These are phyloP conservation scores for Leptinotarsa tumamoca DNA, from an alignment of 2,888 invertebrate genomes.

Conservation along the genomic window DNA sequence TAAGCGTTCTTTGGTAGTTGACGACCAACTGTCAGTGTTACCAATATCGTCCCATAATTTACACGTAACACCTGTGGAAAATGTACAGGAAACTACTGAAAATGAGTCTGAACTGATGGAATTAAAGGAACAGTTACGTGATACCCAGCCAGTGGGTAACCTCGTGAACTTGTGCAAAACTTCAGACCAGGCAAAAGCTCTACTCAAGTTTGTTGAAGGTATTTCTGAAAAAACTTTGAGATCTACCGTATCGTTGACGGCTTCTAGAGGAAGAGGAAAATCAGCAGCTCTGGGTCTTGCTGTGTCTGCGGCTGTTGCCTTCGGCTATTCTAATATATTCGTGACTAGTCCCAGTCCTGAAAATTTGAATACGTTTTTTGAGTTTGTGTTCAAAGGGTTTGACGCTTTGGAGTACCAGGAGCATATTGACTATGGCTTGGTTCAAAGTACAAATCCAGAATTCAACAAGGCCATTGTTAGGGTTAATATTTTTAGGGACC, in stretches of 20 bases:
- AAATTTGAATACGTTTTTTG: conserved; percentile 96
- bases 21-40: conserved; percentile 91
- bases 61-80: conserved; percentile 80
- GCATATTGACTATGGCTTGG: conserved; percentile 93
- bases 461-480: conserved; percentile 96
- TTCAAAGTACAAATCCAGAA: conserved; percentile 95
- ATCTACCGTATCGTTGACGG: conserved; percentile 94
- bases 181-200: conserved; percentile 91
- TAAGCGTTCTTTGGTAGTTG: conserved; percentile 90
- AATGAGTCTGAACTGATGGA: conserved; percentile 76
- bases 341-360: conserved; percentile 98
- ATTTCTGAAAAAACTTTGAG: conserved; percentile 91
- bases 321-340: conserved; percentile 90
- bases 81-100: conserved; percentile 66
- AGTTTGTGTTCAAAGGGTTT: conserved; percentile 95
- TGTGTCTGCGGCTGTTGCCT: conserved; percentile 86
- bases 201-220: conserved; percentile 93
- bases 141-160: conserved; percentile 92
- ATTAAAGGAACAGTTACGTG: conserved; percentile 85
- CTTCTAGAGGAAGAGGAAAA: conserved; percentile 97
- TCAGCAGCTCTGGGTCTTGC: conserved; percentile 96
- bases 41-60: conserved; percentile 92
- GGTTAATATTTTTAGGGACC: conserved; percentile 90
- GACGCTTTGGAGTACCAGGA: conserved; percentile 95
- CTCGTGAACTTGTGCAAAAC: conserved; percentile 92